Evolutionary conservation across 2,113 vertebrate genomes (phyloP), one percentile per base, ranked within the genome.

Genomic region (Dromaius novaehollandiae): DNA sequence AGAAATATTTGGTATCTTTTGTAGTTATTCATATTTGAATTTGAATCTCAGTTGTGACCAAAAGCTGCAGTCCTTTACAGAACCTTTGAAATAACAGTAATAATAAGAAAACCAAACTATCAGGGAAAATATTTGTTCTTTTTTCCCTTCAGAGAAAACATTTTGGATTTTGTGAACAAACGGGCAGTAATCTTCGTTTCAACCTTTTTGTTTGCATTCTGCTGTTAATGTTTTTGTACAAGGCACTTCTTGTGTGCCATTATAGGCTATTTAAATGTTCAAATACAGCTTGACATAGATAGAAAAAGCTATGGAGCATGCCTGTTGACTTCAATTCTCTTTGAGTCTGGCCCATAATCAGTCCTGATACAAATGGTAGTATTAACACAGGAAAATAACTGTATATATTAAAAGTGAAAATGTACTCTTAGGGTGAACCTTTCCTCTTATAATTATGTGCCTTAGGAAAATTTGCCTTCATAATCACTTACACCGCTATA

Each of bases 401-500:
- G 10, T 36, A 20, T 48, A 48, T 70, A 48, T 70, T 70, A 50
- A 77, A 79, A 60, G 2, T 11, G 1, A 46, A 61, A 19, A 10
- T 30, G 1, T 13, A 2, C 40, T n/a, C 22, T 32, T 63, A 30
- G 14, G 14, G 9, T 1, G 7, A 63, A 15, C 0, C 17, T 58
- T 78, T 66, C 28, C 16, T 74, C 36, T 63, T 46, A 44, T 9
- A 75, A 18, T 1, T 24, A 12, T 9, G 7, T 22, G 66, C 8
- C 11, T 34, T 28, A 61, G 61, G 10, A 75, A 79, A 86, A 17
- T 0, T 51, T 42, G 15, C 8, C 26, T 85, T 91, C 10, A 18
- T 30, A 28, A 26, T 30, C 26, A 30, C 9, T 28, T 25, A 4
- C 3, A 10, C 16, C 11, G 1, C 4, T 12, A 1, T 3, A 3